Evolutionary conservation across 2,888 invertebrate species (phyloP), one percentile per base, ranked within the genome.

Genomic region (Selenia dentaria): DNA sequence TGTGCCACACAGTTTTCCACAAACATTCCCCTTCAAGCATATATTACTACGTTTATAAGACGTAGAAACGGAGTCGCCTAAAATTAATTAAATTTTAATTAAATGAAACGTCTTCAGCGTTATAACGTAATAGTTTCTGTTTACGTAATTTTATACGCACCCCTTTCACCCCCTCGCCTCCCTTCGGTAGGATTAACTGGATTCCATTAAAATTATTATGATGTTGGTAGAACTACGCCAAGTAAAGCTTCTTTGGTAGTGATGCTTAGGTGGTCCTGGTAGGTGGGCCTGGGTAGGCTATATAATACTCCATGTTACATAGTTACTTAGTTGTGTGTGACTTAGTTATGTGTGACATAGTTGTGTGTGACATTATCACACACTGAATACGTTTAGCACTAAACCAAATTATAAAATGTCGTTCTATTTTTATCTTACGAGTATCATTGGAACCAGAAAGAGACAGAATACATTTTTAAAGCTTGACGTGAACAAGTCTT

Each of bases 121-220:
- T 52, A 56, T 57, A 58, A 56, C 55, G 57, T 57, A 48, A 56
- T 59, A 56, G 62, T 60, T 59, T 59, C 51, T 52, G 56, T 60
- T 60, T 50, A 46, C 49, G 59, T 64, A 59, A 64, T 62, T 62
- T 64, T 61, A 64, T 59, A 59, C 59, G 47, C 47, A 38, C 37
- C 39, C 41, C 40, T 12, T 37, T 24, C 8, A 9, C 25, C 25
- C 33, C 12, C 48, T 43, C 33, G 22, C 36, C 41, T 12, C 27
- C 41, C 22, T 44, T 14, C 13, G 18, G 35, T 4, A 45, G 61
- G 79, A 79, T 82, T 82, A 83, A 78, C 79, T 69, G 68, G 82
- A 79, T 82, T 77, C 80, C 76, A 81, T 83, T 83, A 83, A 83
- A 84, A 81, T 83, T 77, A 75, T 78, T 75, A 76, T 74, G 67